Percentiles rank a stretch among this genome's conserved stretches.
Conservation (phyloP, 2,888 invertebrate genomes). For the Coelopa pilipes region DNA sequence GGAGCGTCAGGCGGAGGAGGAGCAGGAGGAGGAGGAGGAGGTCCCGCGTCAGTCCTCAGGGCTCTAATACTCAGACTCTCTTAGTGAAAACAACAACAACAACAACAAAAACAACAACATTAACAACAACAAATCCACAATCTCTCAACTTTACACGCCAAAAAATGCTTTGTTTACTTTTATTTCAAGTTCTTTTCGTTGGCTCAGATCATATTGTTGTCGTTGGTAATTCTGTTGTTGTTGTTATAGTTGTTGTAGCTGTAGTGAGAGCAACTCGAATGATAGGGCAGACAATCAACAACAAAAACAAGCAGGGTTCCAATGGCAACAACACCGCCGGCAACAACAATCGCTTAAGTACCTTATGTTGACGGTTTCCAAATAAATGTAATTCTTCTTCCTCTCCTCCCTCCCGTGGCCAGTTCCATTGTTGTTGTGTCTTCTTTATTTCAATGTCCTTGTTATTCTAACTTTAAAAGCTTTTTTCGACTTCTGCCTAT, state of each 20-base stretch:
- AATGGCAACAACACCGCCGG: background rate
- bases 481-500: background rate
- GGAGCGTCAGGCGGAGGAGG: too few species aligned
- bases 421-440: background rate
- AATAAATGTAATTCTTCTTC: background rate
- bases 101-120: too few species aligned
- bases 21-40: too few species aligned
- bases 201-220: too few species aligned
- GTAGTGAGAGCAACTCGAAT: too few species aligned
- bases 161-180: too few species aligned
- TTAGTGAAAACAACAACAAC: too few species aligned
- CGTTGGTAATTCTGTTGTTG: background rate
- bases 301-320: background rate
- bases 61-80: too few species aligned
- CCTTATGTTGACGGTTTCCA: constrained; percentile 1
- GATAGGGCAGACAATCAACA: background rate
- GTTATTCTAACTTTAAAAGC: background rate
- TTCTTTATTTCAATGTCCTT: background rate
- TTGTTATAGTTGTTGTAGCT: background rate
- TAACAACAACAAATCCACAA: too few species aligned
- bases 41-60: too few species aligned
- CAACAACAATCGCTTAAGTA: background rate
- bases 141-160: too few species aligned
- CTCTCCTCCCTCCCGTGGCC: background rate
- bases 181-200: too few species aligned